phyloP scores from a whole-genome alignment of 2,797 vertebrate species.

The Menidia menidia region DNA sequence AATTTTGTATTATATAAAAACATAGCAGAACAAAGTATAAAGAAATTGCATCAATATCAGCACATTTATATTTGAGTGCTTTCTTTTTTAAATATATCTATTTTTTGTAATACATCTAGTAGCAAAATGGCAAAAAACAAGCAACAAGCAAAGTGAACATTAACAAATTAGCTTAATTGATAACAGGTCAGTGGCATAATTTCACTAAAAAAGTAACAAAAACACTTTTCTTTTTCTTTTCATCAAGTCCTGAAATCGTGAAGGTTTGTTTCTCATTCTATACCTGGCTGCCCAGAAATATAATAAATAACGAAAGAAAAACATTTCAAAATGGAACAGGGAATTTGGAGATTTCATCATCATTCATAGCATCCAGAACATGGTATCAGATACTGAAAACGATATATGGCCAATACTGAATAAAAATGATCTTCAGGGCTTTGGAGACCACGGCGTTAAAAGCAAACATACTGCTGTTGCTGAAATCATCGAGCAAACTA shows the following conservation, averaged over 20 bases:
- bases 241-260: too few species aligned
- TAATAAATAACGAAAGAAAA: neutral
- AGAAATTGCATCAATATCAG: neutral
- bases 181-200: too few species aligned
- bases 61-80: neutral
- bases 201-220: too few species aligned
- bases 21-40: neutral
- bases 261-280: too few species aligned
- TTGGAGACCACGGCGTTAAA: neutral
- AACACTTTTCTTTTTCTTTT: too few species aligned
- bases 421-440: neutral
- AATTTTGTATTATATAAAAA: too few species aligned
- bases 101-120: neutral
- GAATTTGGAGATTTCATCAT: neutral
- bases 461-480: neutral
- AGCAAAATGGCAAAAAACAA: neutral
- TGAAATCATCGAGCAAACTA: neutral
- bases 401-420: neutral
- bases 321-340: neutral
- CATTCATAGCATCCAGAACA: neutral
- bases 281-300: neutral
- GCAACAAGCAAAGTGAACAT: neutral
- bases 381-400: neutral
- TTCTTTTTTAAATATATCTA: neutral
- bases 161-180: too few species aligned